A percentile compares a stretch with the other conserved stretches of the same genome.
Evolutionary conservation across 2,888 invertebrate species (phyloP).

Genomic region (Acleris cristana): DNA sequence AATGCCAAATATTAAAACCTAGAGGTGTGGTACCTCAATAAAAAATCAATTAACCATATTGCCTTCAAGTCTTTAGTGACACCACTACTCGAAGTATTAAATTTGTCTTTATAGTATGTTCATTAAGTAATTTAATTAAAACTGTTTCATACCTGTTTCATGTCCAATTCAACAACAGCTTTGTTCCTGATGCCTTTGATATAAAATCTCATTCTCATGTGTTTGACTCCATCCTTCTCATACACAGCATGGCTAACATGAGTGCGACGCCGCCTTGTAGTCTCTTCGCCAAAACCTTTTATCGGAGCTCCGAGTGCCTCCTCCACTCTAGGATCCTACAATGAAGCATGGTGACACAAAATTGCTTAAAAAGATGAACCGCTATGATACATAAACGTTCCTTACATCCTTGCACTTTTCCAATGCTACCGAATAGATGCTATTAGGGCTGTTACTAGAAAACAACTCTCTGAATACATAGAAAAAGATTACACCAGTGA

Average conservation of each 20-base stretch:
- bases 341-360: constrained; percentile 28
- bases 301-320: constrained; percentile 95
- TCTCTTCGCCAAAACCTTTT: constrained; percentile 94
- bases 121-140: too few species aligned
- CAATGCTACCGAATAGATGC: constrained; percentile 91
- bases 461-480: constrained; percentile 94
- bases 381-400: constrained; percentile 24
- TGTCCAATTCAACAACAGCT: constrained; percentile 94
- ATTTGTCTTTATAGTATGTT: too few species aligned
- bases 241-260: constrained; percentile 92
- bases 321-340: constrained; percentile 87
- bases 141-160: constrained; percentile 86
- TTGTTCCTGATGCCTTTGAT: constrained; percentile 92
- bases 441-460: constrained; percentile 93
- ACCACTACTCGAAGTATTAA: too few species aligned
- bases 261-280: constrained; percentile 90
- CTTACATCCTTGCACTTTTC: constrained; percentile 88
- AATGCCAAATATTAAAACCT: too few species aligned
- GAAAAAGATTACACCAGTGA: constrained; percentile 92
- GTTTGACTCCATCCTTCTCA: constrained; percentile 88
- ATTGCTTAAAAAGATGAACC: background rate
- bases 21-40: too few species aligned
- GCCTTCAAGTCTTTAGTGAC: too few species aligned
- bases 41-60: too few species aligned
- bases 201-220: constrained; percentile 95